Evolutionary conservation across 2,797 vertebrate genomes (phyloP), one percentile per base, ranked within the genome.

Genomic region (Erethizon dorsatum): DNA sequence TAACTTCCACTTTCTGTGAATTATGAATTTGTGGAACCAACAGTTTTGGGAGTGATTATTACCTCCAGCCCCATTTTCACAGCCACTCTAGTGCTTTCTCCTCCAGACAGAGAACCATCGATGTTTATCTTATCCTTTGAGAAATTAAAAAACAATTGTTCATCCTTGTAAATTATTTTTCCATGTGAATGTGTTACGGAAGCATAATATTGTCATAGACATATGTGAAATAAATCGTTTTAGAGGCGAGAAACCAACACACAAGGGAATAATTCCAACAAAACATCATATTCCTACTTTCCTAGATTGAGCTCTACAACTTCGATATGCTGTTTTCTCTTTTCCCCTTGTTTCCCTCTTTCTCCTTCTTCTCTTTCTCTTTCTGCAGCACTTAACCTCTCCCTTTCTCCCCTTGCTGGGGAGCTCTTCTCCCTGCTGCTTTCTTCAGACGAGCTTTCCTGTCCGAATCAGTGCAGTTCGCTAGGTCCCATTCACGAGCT

Each of bases 21-120:
- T 88, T 88, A 90, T 80, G 85, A 71, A 93, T 87, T 86, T 83
- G 59, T 83, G 89, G 61, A 83, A 85, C 94, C 56, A 83, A 67
- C 47, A 82, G 57, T 87, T 89, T 95, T 28, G 78, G 71, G 90
- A 90, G 26, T 31, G 37, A 78, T 79, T 61, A 63, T 79, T 71
- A 88, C 41, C 28, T 67, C 83, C 33, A 50, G n/a, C 24, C 71
- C 84, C 78, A 61, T 37, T 33, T 31, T 69, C 73, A 59, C n/a
- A 71, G 50, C 33, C 33, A 41, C 41, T 67, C 31, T 15, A 75
- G n/a, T 11, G 8, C 11, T 28, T 45, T 24, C 57, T 47, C 82
- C 82, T 91, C 83, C 37, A 37, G 52, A 17, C 0, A 69, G 54
- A 79, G 8, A 85, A 22, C 28, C 33, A 37, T 10, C 33, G 56